Base-by-base conservation (phyloP, 2,888 invertebrate species). In the Anarsia innoxiella region DNA sequence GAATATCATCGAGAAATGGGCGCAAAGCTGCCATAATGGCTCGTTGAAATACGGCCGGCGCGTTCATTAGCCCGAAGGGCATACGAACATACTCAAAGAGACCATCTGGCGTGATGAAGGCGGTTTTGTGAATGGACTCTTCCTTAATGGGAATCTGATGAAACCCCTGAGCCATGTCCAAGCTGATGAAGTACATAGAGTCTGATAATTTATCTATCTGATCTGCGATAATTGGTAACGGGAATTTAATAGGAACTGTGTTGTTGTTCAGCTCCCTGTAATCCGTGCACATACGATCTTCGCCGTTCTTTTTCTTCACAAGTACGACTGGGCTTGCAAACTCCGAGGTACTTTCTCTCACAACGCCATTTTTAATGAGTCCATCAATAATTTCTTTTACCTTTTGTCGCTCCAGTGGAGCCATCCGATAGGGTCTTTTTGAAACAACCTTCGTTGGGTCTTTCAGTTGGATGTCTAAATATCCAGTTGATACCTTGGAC, bases 281-380 rank as follows among this genome's bases (percentile, higher is more conserved):
- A 19, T 59, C 61, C 1, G 45, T 46, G 25, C 56, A 58, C 16
- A 61, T 37, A 0, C 55, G 41, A 33, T 59, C 56, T 9, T 46
- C 42, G 12, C 51, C 49, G 27, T 53, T 47, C 23, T 46, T 40
- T 29, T 53, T 50, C 27, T 45, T 43, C 2, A 46, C 46, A 10
- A 51, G 31, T 10, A 53, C 35, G 1, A 53, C 41, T 5, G 61
- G 62, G 23, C 64, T 65, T 0, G 60, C 50, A 30, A 37, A 62
- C 1, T 51, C 45, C 1, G 59, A 60, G 9, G 41, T 45, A 12
- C 57, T 59, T 39, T 56, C 55, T 0, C 51, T 44, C 1, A 62
- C 44, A 9, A 65, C 59, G 1, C 49, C 41, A n/a, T 57, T 37
- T 0, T 53, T 45, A 0, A 56, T 23, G 10, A 65, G 35, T 1